phyloP scores from a whole-genome alignment of 2,113 vertebrate genomes.

The Plotosus lineatus region DNA sequence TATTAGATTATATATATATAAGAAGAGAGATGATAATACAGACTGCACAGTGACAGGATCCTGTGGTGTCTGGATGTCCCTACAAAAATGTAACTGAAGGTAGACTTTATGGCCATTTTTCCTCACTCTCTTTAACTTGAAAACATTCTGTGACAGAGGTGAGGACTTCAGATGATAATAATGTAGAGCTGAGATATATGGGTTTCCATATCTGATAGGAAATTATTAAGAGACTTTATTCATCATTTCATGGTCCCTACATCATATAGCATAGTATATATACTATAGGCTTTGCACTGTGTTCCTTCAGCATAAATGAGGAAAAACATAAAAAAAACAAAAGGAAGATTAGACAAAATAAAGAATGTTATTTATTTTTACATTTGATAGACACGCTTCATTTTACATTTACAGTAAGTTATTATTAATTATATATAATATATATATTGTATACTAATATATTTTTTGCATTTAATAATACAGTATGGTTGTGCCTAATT shows the following conservation, averaged over 20 bases:
- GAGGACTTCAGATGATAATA: neutral
- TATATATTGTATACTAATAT: neutral
- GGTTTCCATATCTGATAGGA: neutral
- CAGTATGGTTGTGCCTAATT: neutral
- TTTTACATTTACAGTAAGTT: neutral
- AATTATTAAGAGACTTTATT: neutral
- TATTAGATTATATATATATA: no score
- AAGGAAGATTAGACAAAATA: slow-evolving; percentile 14
- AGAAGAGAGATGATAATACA: slow-evolving; percentile 13
- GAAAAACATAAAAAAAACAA: neutral
- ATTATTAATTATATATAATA: neutral
- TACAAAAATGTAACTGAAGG: neutral
- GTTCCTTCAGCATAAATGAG: neutral
- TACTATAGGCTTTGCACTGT: neutral
- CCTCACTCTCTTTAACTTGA: neutral
- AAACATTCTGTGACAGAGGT: neutral
- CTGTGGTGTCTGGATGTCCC: neutral
- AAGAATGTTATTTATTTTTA: neutral
- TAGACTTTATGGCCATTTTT: neutral
- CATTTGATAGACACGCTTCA: neutral
- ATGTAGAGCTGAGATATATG: slow-evolving; percentile 1
- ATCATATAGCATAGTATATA: no score
- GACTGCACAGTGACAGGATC: slow-evolving; percentile 1
- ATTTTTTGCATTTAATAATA: neutral
- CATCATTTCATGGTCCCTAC: neutral